phyloP scores from a whole-genome alignment of 2,113 vertebrate species.

The Stegostoma tigrinum region DNA sequence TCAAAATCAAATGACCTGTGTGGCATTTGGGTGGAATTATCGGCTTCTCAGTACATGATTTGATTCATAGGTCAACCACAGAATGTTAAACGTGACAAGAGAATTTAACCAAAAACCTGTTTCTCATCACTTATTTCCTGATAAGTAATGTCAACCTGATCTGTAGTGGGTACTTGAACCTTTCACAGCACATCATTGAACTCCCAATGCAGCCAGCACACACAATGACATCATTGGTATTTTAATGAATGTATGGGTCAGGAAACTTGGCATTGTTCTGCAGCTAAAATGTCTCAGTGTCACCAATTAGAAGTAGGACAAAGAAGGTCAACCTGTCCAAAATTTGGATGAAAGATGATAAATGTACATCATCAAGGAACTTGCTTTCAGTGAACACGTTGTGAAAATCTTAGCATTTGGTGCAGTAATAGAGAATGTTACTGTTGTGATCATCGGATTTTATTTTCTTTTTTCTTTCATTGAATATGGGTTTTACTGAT shows the following conservation, averaged over 20 bases:
- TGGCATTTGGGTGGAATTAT: neutral
- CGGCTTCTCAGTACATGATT: neutral
- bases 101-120: neutral
- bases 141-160: neutral
- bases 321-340: neutral
- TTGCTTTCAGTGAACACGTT: neutral
- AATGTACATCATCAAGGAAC: neutral
- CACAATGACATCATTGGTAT: neutral
- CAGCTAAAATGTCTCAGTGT: neutral
- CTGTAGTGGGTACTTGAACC: neutral
- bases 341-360: neutral
- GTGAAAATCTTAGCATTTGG: neutral
- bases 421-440: neutral
- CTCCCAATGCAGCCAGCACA: neutral
- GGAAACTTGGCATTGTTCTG: neutral
- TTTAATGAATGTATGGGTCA: neutral
- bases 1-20: neutral
- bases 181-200: neutral
- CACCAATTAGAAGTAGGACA: neutral
- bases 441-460: neutral
- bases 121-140: neutral
- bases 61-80: neutral
- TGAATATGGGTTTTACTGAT: too few species aligned
- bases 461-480: neutral
- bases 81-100: neutral